Percentiles rank a stretch among this genome's conserved stretches.
These are phyloP conservation scores for Taphrorychus bicolor DNA, from an alignment of 2,888 invertebrate genomes.

Conservation along the genomic window DNA sequence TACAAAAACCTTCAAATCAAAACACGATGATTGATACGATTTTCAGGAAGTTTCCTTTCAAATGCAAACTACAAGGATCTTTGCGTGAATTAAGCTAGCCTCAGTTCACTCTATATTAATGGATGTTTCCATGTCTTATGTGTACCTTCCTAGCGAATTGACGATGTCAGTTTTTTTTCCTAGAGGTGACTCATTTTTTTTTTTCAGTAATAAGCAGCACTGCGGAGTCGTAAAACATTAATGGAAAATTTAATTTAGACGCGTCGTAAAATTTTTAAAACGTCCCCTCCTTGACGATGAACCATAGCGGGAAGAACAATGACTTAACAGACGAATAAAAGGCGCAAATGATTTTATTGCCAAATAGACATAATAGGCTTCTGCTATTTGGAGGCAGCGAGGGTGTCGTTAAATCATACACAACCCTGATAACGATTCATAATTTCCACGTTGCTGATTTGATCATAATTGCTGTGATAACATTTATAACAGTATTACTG, in stretches of 20 bases:
- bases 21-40: conserved; percentile 28
- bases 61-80: conserved; percentile 31
- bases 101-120: conserved; percentile 24
- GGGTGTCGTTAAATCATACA: conserved; percentile 58
- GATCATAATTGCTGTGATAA: no score
- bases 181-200: not conserved
- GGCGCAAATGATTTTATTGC: conserved; percentile 58
- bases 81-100: conserved; percentile 29
- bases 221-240: conserved; percentile 11
- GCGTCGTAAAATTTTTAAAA: conserved; percentile 27
- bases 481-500: no score
- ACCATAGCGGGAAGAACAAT: conserved; percentile 17
- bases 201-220: conserved; percentile 1
- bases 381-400: conserved; percentile 51
- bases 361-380: conserved; percentile 46
- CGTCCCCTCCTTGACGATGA: conserved; percentile 15
- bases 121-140: conserved; percentile 8
- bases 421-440: not conserved
- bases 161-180: not conserved
- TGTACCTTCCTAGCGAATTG: conserved; percentile 10
- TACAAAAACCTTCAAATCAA: conserved; percentile 22
- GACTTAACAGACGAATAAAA: conserved; percentile 48
- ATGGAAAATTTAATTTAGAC: conserved; percentile 22
- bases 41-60: conserved; percentile 21
- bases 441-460: no score